These are phyloP conservation scores for Nycticorax nycticorax DNA, from an alignment of 2,113 vertebrate genomes.

Conservation along the genomic window DNA sequence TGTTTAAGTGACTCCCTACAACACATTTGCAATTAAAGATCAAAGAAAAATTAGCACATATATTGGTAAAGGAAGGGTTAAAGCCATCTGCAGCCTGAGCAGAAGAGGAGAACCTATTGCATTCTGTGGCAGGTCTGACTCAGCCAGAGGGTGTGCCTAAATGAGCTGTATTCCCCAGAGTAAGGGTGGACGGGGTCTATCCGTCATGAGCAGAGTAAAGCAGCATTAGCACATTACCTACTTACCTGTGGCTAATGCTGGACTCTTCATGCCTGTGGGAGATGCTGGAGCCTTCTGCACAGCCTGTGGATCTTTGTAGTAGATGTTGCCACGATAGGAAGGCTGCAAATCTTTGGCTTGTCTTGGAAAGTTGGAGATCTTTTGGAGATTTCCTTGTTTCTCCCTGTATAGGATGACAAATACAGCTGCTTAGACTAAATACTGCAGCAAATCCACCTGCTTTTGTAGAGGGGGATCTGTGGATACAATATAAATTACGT, in stretches of 20 bases:
- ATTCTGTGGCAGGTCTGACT: neutral
- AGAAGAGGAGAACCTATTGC: neutral
- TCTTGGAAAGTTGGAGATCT: neutral
- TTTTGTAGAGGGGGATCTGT: neutral
- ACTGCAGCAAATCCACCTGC: neutral
- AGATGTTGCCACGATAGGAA: neutral
- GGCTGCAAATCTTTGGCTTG: neutral
- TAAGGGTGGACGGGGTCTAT: neutral
- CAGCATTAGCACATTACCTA: neutral
- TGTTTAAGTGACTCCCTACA: neutral
- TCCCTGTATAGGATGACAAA: neutral
- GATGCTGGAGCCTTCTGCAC: neutral
- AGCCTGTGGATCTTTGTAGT: neutral
- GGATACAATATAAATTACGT: neutral
- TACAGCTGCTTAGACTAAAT: neutral
- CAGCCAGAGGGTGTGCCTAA: neutral
- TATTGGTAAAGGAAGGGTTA: neutral
- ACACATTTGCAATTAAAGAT: neutral
- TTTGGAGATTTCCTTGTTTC: neutral
- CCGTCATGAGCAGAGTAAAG: fast-evolving
- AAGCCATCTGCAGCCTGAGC: neutral
- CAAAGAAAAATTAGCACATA: neutral
- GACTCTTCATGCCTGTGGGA: neutral
- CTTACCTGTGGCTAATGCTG: neutral
- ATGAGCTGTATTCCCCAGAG: neutral